These are phyloP conservation scores for Chaetops frenatus DNA, from an alignment of 2,113 vertebrate genomes.

Conservation along the genomic window DNA sequence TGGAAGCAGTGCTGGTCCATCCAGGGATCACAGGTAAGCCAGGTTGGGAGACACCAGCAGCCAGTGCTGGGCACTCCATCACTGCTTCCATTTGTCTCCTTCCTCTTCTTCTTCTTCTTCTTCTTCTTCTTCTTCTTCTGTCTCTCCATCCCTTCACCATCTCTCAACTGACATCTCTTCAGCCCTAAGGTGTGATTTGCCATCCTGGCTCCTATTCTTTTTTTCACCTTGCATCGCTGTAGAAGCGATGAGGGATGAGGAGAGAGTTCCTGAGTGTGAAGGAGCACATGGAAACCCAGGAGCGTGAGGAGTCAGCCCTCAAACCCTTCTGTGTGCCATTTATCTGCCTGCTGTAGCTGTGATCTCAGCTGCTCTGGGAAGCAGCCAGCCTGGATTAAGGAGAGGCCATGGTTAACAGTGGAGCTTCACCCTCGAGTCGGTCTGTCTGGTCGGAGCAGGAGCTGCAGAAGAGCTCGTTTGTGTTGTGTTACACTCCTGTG, in stretches of 20 bases:
- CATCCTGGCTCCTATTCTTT: neutral
- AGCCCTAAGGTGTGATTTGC: neutral
- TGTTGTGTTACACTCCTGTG: neutral
- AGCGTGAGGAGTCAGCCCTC: neutral
- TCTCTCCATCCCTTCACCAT: neutral
- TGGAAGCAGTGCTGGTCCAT: neutral
- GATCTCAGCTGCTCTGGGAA: neutral
- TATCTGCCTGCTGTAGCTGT: neutral
- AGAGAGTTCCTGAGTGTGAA: no score
- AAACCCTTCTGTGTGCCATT: neutral
- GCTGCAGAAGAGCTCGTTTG: neutral
- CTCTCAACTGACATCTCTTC: neutral
- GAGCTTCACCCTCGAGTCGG: neutral
- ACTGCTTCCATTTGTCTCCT: neutral
- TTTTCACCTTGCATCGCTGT: neutral
- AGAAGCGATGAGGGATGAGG: neutral
- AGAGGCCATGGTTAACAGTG: rapidly evolving
- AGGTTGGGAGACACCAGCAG: neutral
- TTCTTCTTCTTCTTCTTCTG: neutral
- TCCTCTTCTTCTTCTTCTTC: neutral
- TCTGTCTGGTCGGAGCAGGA: neutral
- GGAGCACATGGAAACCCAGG: neutral
- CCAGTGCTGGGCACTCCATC: neutral
- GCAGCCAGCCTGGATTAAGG: neutral
- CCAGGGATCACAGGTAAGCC: conserved; percentile 31